Evolutionary conservation across 2,113 vertebrate species (phyloP), one percentile per base, ranked within the genome.

Genomic region (Buteo buteo): DNA sequence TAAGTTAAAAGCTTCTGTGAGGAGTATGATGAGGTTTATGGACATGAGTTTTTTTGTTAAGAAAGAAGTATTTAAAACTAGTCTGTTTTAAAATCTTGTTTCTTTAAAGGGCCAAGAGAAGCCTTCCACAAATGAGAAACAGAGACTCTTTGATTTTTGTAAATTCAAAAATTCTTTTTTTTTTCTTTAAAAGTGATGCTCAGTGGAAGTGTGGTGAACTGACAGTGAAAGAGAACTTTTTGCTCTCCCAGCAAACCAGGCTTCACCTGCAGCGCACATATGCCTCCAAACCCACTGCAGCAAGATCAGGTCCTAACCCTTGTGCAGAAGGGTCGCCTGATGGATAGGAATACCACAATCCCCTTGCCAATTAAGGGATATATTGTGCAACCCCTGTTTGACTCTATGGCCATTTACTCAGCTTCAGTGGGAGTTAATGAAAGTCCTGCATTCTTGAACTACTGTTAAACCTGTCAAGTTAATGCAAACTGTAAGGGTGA

Each of bases 291-390:
- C 6, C 45, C 82, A 47, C 62, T 66, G 86, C 81, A 95, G 49
- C 69, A 82, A 82, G 88, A 87, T 80, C 86, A 55, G 71, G 78
- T 91, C 94, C 88, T 96, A 96, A 96, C 96, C 95, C 91, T 85
- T 64, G 79, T 8, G 13, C 49, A 55, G 66, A 89, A 55, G n/a
- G 93, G 95, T 97, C 45, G 0, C 71, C 78, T 97, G 87, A 94
- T 94, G 89, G 94, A 93, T 97, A 87, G 93, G 91, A 95, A 94
- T 97, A 95, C 95, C 91, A 77, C 86, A 96, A 85, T 85, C 74
- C 86, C 84, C 91, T 52, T 90, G 94, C 58, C 76, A 91, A 71
- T 95, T 94, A 96, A 89, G 32, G 83, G 44, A 72, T 88, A 45
- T 59, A 64, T 70, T 90, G 28, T 86, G 74, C 84, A 96, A 88